Evolutionary conservation across 2,113 vertebrate species (phyloP), one percentile per base, ranked within the genome.

Genomic region (Mormyrus lacerda): DNA sequence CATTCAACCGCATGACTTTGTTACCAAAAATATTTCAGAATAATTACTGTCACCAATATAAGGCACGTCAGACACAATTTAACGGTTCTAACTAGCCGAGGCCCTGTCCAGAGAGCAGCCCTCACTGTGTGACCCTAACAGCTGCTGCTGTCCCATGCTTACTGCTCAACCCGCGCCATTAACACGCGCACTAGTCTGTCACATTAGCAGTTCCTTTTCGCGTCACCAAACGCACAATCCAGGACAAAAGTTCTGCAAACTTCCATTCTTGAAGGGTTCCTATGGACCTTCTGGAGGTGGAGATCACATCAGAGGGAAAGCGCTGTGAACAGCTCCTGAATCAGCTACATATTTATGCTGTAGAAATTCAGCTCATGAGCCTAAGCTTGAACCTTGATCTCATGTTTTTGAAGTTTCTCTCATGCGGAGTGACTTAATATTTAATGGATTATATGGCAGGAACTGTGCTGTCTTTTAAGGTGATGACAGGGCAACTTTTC

Each of bases 11-110:
- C 92, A 90, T 93, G 91, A 93, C 91, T 39, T 90, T 88, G 87
- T 65, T 87, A 92, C 91, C 91, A 89, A 42, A 94, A 94, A 94
- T 93, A 95, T 92, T 92, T 92, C 91, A 45, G 65, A 27, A 35
- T 58, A 69, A 90, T 39, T 51, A 27, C 76, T 6, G 48, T 21
- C 88, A 1, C 24, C 35, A 11, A 27, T 31, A 19, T 53, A 51
- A 82, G 24, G 50, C 79, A 79, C 50, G 79, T 47, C 79, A 58
- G 53, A 13, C 51, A n/a, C 51, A 51, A 61, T 89, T 84, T 83
- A 27, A 53, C 39, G 24, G 35, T 61, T 55, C 47, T 13, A 27
- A 87, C 50, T 39, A 31, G 50, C 31, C 7, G 31, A 35, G 48
- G 51, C 2, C 27, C 85, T 21, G 27, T 83, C 31, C 76, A n/a